These are phyloP conservation scores for Lynx canadensis DNA, from an alignment of 2,113 vertebrate genomes.

Conservation along the genomic window DNA sequence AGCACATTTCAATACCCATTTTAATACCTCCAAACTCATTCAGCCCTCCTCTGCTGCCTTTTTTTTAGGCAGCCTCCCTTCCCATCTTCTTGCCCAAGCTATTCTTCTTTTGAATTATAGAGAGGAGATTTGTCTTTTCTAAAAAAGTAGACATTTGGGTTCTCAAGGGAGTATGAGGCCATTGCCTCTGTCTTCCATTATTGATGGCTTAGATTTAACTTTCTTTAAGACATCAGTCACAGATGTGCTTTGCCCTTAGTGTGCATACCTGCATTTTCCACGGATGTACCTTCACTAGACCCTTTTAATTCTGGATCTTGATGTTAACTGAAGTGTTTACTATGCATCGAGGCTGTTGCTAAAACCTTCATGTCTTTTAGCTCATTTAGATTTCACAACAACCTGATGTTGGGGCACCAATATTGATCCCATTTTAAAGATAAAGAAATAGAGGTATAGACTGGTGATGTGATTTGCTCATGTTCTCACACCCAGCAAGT, in stretches of 20 bases:
- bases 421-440: background rate
- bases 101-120: background rate
- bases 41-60: background rate
- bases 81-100: background rate
- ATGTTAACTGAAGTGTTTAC: background rate
- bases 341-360: background rate
- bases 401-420: background rate
- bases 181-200: background rate
- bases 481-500: background rate
- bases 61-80: background rate
- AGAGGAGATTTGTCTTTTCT: background rate
- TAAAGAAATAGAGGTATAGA: conserved; percentile 30
- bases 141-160: background rate
- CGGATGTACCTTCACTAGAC: background rate
- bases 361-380: background rate
- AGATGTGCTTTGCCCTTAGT: background rate
- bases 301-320: background rate
- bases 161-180: background rate
- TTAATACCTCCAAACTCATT: background rate
- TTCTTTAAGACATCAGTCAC: background rate
- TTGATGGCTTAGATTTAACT: background rate
- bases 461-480: background rate
- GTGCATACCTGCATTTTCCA: background rate
- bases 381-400: conserved; percentile 17
- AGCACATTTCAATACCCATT: background rate